Conservation (phyloP, 1,140 invertebrate species). For the Drosophila melanogaster region Release_6_plus_ISO1_MT NT_033779.5:1778501-1779000, state of each 20-base stretch:
- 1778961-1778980: slow-evolving; percentile 26
- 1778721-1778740: slow-evolving; percentile 1
- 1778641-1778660: slow-evolving; percentile 64
- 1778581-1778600: not conserved
- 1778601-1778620: slow-evolving; percentile 29
- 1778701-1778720: not conserved
- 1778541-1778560: slow-evolving; percentile 62
- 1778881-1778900: not conserved
- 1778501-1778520: slow-evolving; percentile 36
- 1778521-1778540: slow-evolving; percentile 60
- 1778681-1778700: slow-evolving; percentile 44
- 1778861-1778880: slow-evolving; percentile 18
- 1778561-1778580: slow-evolving; percentile 38
- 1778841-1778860: slow-evolving; percentile 18
- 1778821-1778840: slow-evolving; percentile 64
- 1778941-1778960: slow-evolving; percentile 13
- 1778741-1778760: not conserved
- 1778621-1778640: slow-evolving; percentile 60
- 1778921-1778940: slow-evolving; percentile 13
- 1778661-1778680: slow-evolving; percentile 48
- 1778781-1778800: slow-evolving; percentile 66
- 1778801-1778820: slow-evolving; percentile 69
- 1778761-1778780: slow-evolving; percentile 4
- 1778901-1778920: slow-evolving; percentile 1
- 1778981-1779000: slow-evolving; percentile 18